A percentile compares a stretch with the other conserved stretches of the same genome.
Conservation (phyloP, 2,888 invertebrate genomes). For the Sarcophaga variegata region DNA sequence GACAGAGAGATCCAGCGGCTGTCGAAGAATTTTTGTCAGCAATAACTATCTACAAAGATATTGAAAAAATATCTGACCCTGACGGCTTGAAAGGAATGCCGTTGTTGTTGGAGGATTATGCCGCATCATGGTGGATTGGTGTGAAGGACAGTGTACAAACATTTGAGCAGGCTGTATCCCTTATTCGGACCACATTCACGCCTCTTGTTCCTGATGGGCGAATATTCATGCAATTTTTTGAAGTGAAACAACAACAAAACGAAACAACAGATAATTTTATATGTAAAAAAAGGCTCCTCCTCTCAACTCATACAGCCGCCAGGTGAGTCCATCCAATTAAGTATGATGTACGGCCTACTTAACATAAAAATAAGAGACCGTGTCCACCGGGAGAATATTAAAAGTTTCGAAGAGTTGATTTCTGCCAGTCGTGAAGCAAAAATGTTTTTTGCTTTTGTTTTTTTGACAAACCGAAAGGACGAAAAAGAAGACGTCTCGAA, state of each 20-base stretch:
- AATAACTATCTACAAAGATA: constrained; percentile 63
- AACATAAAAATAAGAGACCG: constrained; percentile 17
- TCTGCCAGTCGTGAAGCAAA: neutral
- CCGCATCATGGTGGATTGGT: constrained; percentile 68
- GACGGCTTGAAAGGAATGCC: constrained; percentile 64
- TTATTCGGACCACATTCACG: constrained; percentile 43
- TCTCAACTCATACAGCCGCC: neutral
- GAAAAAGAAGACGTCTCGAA: too few relatives aligned
- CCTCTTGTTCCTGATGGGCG: constrained; percentile 51
- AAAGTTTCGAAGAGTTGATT: neutral
- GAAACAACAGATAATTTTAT: constrained; percentile 21
- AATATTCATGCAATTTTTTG: constrained; percentile 41
- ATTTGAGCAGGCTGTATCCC: constrained; percentile 32
- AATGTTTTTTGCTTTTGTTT: too few relatives aligned
- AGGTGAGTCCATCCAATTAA: neutral
- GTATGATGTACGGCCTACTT: constrained; percentile 38
- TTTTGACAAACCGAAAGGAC: neutral
- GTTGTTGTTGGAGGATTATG: constrained; percentile 59
- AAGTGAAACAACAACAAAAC: constrained; percentile 37
- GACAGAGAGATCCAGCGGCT: constrained; percentile 55
- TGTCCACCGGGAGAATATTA: neutral
- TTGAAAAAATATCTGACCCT: constrained; percentile 57
- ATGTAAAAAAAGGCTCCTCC: constrained; percentile 38
- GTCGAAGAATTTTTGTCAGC: constrained; percentile 63
- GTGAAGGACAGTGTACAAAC: neutral